Evolutionary conservation across 2,888 invertebrate species (phyloP), one percentile per base, ranked within the genome.

Genomic region (Hemicrepidius hirtus): DNA sequence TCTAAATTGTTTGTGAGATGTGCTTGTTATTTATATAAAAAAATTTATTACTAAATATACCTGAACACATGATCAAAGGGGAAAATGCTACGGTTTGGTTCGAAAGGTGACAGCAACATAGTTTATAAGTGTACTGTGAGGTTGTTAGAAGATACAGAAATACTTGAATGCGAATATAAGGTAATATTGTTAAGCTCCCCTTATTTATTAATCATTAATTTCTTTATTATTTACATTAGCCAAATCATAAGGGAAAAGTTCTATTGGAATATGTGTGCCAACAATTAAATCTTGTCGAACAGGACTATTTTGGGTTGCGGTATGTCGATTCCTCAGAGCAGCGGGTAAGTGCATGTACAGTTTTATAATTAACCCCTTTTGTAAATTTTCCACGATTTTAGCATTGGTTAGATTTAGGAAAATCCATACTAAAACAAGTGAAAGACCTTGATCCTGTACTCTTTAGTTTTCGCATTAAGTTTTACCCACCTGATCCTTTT

Each of bases 391-490:
- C 10, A 28, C 60, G 78, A 84, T 92, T 92, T 82, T 89, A 97
- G 97, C 97, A 97, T 88, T 97, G 97, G 97, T 87, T 97, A 83
- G 97, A 97, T 88, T 89, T 96, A 86, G 94, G 94, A 73, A 96
- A 97, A 88, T 92, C 95, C 79, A 94, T 97, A 85, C 88, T 94
- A 79, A 97, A 97, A 86, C 97, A 97, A 91, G 94, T 97, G 37
- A 96, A 95, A 93, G 97, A 97, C 87, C 92, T 97, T 82, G 94
- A 95, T 81, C 96, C 97, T 74, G 94, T 97, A 83, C 88, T 97
- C 73, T 95, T 99, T 85, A 97, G 97, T 87, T 97, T 99, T 87
- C 95, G 98, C 76, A 96, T 98, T 76, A 98, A 98, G 89, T 99
- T 97, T 87, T 99, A 99, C 86, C 98, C 99, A 13, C 95, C 96